These are phyloP conservation scores for Sphaerodactylus townsendi DNA, from an alignment of 2,113 vertebrate species.

Conservation along the genomic window DNA sequence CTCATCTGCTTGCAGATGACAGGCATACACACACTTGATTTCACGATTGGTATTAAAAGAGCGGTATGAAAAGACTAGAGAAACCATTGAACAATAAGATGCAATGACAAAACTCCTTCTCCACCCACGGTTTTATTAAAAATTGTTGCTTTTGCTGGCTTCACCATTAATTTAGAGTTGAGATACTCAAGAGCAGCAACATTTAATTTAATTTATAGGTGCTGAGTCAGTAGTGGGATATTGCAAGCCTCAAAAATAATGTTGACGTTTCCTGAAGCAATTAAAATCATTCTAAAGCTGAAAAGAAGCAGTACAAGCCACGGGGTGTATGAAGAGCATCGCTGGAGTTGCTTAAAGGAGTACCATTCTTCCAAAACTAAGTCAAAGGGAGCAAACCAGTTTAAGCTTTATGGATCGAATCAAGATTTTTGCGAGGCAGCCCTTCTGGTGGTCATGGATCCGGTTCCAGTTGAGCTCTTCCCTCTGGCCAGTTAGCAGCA, in stretches of 20 bases:
- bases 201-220: not conserved
- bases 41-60: not conserved
- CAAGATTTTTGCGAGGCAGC: no score
- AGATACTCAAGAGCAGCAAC: not conserved
- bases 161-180: not conserved
- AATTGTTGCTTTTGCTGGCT: not conserved
- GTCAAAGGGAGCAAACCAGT: not conserved
- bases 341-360: not conserved
- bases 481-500: no score
- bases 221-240: not conserved
- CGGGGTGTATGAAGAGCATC: not conserved
- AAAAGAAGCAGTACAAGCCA: not conserved
- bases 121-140: not conserved
- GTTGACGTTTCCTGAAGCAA: not conserved
- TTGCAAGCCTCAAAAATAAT: not conserved
- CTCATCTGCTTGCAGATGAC: not conserved
- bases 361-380: not conserved
- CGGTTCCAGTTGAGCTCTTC: no score
- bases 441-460: no score
- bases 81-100: not conserved
- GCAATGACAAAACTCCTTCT: not conserved
- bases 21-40: not conserved
- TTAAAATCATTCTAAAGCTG: not conserved
- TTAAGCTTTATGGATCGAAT: no score
- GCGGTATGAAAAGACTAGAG: not conserved